Conservation (phyloP, 2,113 vertebrate species). For the Poeciliopsis occidentalis region DNA sequence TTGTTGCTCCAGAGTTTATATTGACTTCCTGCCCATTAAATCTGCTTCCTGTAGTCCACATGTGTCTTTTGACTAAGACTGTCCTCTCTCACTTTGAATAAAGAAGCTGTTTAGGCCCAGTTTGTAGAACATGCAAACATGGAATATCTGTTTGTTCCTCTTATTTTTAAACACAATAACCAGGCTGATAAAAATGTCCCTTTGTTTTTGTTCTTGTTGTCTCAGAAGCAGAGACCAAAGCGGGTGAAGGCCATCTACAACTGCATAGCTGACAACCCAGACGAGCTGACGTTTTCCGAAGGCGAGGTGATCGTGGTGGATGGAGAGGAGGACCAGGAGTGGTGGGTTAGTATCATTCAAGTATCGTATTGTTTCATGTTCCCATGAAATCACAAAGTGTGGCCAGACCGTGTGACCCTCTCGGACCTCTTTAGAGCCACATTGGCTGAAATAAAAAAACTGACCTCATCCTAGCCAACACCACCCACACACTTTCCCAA, state of each 20-base stretch:
- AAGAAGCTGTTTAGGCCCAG: not conserved
- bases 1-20: conserved; percentile 38
- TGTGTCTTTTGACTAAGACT: not conserved
- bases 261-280: conserved; percentile 95
- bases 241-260: conserved; percentile 97
- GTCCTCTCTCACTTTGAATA: not conserved
- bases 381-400: not conserved
- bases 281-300: conserved; percentile 96
- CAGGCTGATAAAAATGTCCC: not conserved
- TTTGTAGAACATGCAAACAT: not conserved
- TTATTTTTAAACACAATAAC: not conserved
- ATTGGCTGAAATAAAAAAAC: conserved; percentile 9
- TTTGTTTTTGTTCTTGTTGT: conserved; percentile 18
- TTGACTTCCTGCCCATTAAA: conserved; percentile 2
- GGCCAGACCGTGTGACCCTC: not conserved
- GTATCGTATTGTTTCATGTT: too few species aligned
- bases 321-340: conserved; percentile 98
- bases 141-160: not conserved
- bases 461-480: conserved; percentile 65
- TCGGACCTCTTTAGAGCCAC: conserved; percentile 11
- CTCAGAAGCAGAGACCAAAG: conserved; percentile 91
- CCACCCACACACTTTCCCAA: not conserved
- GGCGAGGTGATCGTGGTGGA: conserved; percentile 97
- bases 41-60: conserved; percentile 31
- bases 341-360: conserved; percentile 91